phyloP scores from a whole-genome alignment of 2,113 vertebrate genomes.

The Calidris pygmaea region DNA sequence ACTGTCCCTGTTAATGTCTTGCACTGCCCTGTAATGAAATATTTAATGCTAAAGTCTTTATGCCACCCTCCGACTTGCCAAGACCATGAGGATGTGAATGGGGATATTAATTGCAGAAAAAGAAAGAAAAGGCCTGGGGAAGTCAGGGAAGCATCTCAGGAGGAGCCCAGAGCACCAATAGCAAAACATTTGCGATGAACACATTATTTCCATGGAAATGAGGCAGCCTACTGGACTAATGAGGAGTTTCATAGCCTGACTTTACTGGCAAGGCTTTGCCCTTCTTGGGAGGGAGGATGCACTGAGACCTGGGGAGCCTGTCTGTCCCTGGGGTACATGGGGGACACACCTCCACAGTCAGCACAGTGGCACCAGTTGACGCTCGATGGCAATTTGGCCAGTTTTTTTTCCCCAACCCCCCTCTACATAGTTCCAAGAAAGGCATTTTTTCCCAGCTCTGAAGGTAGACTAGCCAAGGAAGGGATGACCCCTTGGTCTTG shows the following conservation, averaged over 20 bases:
- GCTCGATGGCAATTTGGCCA: not conserved
- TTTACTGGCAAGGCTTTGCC: not conserved
- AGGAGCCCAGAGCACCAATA: not conserved
- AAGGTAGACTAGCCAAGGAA: not conserved
- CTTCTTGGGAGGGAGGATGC: not conserved
- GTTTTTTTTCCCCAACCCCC: not conserved
- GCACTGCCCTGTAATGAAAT: not conserved
- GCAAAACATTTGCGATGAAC: not conserved
- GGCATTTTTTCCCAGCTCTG: not conserved
- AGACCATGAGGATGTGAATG: not conserved
- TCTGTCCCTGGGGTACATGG: rapidly evolving
- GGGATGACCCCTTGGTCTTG: not conserved
- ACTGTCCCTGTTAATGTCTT: not conserved
- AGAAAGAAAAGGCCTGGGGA: not conserved
- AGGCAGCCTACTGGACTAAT: not conserved
- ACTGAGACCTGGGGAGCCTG: not conserved
- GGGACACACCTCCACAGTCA: not conserved
- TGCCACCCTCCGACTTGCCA: not conserved
- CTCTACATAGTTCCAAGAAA: not conserved
- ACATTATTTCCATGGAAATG: not conserved
- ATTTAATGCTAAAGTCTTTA: not conserved
- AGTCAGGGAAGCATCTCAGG: not conserved
- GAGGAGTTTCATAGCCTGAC: not conserved
- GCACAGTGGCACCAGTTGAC: not conserved
- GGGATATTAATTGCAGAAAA: not conserved